These are phyloP conservation scores for Dermolepida albohirtum DNA, from an alignment of 2,888 invertebrate genomes.

Conservation along the genomic window DNA sequence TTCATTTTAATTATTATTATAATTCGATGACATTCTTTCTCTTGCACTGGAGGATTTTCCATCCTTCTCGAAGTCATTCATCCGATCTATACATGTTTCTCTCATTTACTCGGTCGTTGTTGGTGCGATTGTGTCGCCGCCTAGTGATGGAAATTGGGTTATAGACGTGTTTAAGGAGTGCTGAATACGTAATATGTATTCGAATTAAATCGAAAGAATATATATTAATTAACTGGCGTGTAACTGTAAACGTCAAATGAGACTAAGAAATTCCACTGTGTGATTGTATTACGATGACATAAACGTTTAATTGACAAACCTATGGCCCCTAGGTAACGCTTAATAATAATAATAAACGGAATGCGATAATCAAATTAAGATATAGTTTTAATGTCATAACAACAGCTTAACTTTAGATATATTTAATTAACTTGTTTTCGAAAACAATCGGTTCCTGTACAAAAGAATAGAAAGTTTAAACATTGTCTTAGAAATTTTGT, in stretches of 20 bases:
- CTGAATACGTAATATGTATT: slow-evolving; percentile 34
- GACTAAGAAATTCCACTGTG: slow-evolving; percentile 29
- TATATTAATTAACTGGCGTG: slow-evolving; percentile 36
- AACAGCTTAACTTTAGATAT: too few relatives aligned
- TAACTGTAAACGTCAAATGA: slow-evolving; percentile 36
- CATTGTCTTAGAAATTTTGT: too few relatives aligned
- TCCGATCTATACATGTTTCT: background rate
- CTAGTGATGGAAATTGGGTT: slow-evolving; percentile 36
- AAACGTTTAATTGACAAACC: slow-evolving; percentile 31
- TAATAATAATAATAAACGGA: too few relatives aligned
- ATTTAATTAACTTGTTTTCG: too few relatives aligned
- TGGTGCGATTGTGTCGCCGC: slow-evolving; percentile 32
- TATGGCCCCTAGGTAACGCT: background rate
- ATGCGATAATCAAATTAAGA: too few relatives aligned
- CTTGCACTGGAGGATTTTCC: slow-evolving; percentile 17
- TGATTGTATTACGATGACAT: slow-evolving; percentile 34
- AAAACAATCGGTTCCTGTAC: too few relatives aligned
- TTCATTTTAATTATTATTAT: slow-evolving; percentile 44
- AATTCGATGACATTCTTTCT: slow-evolving; percentile 46
- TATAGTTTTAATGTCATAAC: too few relatives aligned
- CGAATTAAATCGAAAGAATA: slow-evolving; percentile 39
- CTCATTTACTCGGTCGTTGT: slow-evolving; percentile 6
- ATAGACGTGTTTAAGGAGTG: slow-evolving; percentile 35
- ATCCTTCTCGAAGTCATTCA: slow-evolving; percentile 20
- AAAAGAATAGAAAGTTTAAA: too few relatives aligned